Base-by-base conservation (phyloP, 2,888 invertebrate genomes). In the Baronia brevicornis region DNA sequence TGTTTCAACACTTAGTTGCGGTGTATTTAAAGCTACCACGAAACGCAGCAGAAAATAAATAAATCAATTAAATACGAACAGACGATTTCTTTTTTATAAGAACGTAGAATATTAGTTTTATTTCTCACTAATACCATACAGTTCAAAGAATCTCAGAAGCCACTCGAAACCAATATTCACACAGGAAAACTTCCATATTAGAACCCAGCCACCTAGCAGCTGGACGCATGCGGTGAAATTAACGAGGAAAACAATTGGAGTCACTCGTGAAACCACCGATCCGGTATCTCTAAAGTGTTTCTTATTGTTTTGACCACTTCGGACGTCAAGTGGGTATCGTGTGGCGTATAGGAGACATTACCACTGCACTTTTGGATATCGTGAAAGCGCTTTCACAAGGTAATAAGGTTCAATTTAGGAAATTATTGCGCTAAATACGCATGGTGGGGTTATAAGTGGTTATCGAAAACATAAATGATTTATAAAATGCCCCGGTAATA, bases 251-350 rank as follows among this genome's bases (percentile, higher is more conserved):
- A 79, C 79, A 70, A 67, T 54, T 38, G 58, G 50, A 41, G 44
- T 51, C 46, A 46, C 78, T 80, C 43, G 47, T 65, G 48, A 67
- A 77, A 29, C 38, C 75, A 80, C 45, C 54, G 69, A 69, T 48
- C 64, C 80, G 69, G 52, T 69, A 54, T 72, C 73, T 68, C 57
- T 56, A 47, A 65, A 66, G 62, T 64, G 63, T 63, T 66, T 63
- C 66, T 62, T 62, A 58, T 67, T 77, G 73, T 78, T 73, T 73
- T 72, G 66, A 70, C 68, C 70, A 63, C 57, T 58, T 60, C 59
- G 41, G 59, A 63, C 49, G 74, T 79, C 75, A 78, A 80, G 80
- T 63, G 67, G 59, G 64, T 66, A 77, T 79, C 78, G 71, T 62
- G 51, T 71, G 61, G 71, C 70, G 54, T 52, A 25, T 19, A 50